phyloP scores from a whole-genome alignment of 1,140 invertebrate genomes.

The Amyelois transitella region DNA sequence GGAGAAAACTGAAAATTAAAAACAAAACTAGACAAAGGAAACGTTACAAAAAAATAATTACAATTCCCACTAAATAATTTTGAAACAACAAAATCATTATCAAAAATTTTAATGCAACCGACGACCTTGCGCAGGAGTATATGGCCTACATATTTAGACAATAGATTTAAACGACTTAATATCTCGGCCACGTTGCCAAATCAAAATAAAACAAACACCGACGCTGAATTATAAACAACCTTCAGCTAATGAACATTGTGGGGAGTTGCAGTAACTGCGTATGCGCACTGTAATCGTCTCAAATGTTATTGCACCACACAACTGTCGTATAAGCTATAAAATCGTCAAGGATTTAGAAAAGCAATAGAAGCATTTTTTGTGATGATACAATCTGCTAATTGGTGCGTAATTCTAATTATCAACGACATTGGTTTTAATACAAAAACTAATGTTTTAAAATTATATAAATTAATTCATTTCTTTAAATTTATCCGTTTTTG shows the following conservation, averaged over 20 bases:
- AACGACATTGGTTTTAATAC: too few species aligned
- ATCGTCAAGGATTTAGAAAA: conserved; percentile 11
- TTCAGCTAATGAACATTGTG: conserved; percentile 17
- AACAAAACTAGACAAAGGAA: too few species aligned
- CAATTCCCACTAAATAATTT: too few species aligned
- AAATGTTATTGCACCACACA: conserved; percentile 23
- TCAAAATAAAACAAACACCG: conserved; percentile 3
- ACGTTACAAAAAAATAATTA: too few species aligned
- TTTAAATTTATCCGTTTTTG: too few species aligned
- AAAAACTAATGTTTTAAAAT: too few species aligned
- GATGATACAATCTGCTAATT: background rate
- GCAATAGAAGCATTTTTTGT: background rate
- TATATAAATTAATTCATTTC: too few species aligned
- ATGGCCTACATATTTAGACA: background rate
- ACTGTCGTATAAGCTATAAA: conserved; percentile 14
- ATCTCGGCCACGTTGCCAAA: conserved; percentile 1
- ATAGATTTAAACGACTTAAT: background rate
- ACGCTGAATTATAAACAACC: conserved; percentile 3
- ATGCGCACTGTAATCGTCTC: conserved; percentile 23
- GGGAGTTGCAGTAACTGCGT: conserved; percentile 11
- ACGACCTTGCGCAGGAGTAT: background rate
- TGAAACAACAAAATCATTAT: too few species aligned
- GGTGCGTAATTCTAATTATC: too few species aligned
- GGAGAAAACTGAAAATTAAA: too few species aligned
- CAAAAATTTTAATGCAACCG: too few species aligned